Conservation (phyloP, 2,888 invertebrate species). For the Smittia sp. region DNA sequence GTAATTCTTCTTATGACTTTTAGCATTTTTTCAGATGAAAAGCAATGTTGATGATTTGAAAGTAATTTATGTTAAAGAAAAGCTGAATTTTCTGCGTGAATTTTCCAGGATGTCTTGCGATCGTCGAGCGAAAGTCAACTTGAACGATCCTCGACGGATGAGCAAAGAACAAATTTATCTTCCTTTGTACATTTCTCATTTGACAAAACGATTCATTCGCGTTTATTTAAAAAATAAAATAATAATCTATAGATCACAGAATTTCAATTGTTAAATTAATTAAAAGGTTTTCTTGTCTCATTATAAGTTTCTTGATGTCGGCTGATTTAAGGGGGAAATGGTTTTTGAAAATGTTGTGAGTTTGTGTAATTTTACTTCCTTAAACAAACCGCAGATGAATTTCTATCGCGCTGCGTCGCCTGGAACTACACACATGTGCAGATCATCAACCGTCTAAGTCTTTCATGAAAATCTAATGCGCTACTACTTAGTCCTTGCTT, state of each 20-base stretch:
- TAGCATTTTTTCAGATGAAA: background rate
- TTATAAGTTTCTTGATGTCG: background rate
- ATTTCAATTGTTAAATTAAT: slow-evolving; percentile 39
- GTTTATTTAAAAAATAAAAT: slow-evolving; percentile 39
- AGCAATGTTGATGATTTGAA: background rate
- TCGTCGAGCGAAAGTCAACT: background rate
- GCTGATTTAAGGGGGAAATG: background rate
- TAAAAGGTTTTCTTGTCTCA: slow-evolving; percentile 8
- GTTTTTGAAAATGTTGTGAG: background rate
- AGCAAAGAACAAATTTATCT: background rate
- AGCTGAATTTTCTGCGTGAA: background rate
- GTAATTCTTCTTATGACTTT: background rate
- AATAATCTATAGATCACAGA: slow-evolving; percentile 42
- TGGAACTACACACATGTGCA: background rate
- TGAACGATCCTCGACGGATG: background rate
- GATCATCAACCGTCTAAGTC: background rate
- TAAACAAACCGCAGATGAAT: background rate
- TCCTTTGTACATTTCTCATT: slow-evolving; percentile 14
- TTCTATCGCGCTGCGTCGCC: background rate
- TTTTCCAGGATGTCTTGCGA: no score
- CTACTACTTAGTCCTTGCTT: background rate
- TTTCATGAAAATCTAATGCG: slow-evolving; percentile 1
- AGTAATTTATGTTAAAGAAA: background rate
- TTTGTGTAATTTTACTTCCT: background rate
- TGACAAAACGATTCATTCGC: slow-evolving; percentile 17